phyloP scores from a whole-genome alignment of 2,797 vertebrate genomes.

The Esox lucius region DNA sequence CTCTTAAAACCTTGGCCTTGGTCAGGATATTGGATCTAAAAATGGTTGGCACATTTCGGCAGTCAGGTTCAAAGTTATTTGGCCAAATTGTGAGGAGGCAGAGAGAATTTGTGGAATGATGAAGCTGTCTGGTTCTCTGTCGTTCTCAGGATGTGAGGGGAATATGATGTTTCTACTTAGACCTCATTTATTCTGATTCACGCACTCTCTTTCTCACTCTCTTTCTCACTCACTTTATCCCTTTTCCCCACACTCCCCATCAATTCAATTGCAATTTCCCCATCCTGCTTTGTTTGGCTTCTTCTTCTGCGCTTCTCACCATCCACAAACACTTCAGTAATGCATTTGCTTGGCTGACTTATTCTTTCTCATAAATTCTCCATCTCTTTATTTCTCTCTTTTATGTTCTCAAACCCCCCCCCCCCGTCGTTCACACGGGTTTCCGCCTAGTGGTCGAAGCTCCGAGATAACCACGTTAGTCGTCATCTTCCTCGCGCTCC shows the following conservation, averaged over 20 bases:
- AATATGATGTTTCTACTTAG: neutral
- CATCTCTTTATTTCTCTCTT: conserved; percentile 40
- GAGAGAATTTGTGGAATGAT: neutral
- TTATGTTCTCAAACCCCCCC: no score
- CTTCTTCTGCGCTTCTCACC: neutral
- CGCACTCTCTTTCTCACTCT: neutral
- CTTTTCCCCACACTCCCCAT: neutral
- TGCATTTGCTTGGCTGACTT: conserved; percentile 35
- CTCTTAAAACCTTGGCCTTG: neutral
- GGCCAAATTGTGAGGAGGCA: neutral
- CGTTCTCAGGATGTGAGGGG: neutral
- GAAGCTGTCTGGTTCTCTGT: neutral
- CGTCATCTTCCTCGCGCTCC: conserved; percentile 28
- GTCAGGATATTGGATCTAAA: neutral
- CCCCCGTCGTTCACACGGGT: conserved; percentile 37
- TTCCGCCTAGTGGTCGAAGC: conserved; percentile 63
- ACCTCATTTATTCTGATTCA: neutral
- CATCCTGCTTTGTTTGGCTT: neutral
- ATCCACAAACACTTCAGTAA: conserved; percentile 1
- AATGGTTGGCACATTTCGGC: no score
- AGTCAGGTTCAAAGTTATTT: neutral
- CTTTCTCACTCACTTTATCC: neutral
- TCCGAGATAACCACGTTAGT: conserved; percentile 73
- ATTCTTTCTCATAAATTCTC: conserved; percentile 52
- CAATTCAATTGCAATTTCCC: neutral